Evolutionary conservation across 2,113 vertebrate species (phyloP), one percentile per base, ranked within the genome.

Genomic region (Saccopteryx bilineata): DNA sequence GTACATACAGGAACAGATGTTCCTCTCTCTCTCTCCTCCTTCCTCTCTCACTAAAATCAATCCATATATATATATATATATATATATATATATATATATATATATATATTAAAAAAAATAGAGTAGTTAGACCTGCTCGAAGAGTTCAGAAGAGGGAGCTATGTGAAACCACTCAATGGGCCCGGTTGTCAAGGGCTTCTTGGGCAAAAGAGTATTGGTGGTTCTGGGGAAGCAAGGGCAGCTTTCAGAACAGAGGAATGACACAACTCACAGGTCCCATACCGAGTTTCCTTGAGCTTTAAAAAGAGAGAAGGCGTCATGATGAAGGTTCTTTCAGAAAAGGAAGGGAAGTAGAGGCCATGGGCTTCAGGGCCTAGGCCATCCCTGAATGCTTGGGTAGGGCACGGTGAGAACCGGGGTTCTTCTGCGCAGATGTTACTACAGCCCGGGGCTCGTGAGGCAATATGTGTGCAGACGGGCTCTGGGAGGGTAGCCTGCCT

Each of bases 211-310:
- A 71, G 17, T 33, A 8, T 7, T 60, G 65, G 50, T 0, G 0
- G 33, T 69, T 5, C 82, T 74, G 46, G 33, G 31, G 60, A 65
- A 12, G 28, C 5, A 4, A 4, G 12, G 74, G 78, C 24, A 79
- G 52, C 33, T 60, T 80, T 61, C 15, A 72, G 89, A 71, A 66
- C 9, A 78, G 69, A 96, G 56, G 28, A 82, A 76, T 88, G 78
- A 65, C 23, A 28, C 60, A 2, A 1, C 1, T 4, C 33, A 52
- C 11, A 23, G 80, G 31, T 24, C 48, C 5, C 9, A 14, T 5
- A 46, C 60, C 26, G 84, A 9, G 23, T 50, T 79, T 33, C 66
- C n/a, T 33, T 61, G 58, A 39, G 21, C 90, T 88, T 61, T 71
- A 83, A 33, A 26, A 31, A 71, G n/a, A 87, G 72, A 50, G 68